Percentiles rank a stretch among this genome's conserved stretches.
phyloP scores from a whole-genome alignment of 1,140 invertebrate species.

The Drosophila sechellia region DNA sequence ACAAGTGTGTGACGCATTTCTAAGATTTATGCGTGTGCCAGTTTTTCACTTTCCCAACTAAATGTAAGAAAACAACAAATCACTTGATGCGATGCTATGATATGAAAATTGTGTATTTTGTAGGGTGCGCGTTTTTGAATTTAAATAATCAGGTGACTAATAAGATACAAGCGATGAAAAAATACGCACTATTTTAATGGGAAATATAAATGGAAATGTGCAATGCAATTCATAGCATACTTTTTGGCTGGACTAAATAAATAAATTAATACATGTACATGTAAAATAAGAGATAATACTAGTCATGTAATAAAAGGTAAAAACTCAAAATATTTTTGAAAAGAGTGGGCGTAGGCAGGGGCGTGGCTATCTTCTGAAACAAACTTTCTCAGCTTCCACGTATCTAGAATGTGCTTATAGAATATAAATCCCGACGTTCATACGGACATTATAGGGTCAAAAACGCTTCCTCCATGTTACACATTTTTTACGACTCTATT shows the following conservation, averaged over 20 bases:
- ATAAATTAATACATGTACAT: not conserved
- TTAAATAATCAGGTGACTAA: conserved; percentile 55
- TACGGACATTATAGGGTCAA: no score
- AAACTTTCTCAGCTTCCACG: no score
- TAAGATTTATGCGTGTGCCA: conserved; percentile 81
- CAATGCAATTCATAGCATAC: conserved; percentile 17
- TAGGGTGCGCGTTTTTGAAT: conserved; percentile 40
- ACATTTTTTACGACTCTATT: no score
- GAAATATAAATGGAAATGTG: conserved; percentile 9
- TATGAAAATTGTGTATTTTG: conserved; percentile 65
- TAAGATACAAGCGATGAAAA: not conserved
- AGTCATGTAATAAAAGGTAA: not conserved
- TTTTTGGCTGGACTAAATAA: conserved; percentile 6
- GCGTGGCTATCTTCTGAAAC: no score
- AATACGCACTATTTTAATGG: conserved; percentile 27
- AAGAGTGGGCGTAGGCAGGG: no score
- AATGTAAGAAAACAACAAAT: conserved; percentile 35
- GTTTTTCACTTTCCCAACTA: conserved; percentile 59
- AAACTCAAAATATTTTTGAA: no score
- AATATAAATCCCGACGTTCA: no score
- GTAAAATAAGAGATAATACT: not conserved
- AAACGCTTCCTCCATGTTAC: no score
- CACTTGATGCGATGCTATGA: conserved; percentile 15
- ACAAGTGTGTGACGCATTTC: conserved; percentile 59
- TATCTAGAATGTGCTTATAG: no score